Conservation (phyloP, 2,113 vertebrate species). For the Vimba vimba region DNA sequence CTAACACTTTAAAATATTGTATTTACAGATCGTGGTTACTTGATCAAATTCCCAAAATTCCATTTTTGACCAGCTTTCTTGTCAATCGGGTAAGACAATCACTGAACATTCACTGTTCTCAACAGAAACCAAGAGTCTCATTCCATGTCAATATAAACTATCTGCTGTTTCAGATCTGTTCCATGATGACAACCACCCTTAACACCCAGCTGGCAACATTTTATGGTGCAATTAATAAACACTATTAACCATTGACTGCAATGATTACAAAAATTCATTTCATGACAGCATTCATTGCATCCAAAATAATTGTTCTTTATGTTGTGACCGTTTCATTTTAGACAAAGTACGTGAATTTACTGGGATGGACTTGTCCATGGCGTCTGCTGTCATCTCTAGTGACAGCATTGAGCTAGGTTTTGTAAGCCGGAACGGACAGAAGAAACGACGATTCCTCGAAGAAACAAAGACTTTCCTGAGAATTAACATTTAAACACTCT, state of each 20-base stretch:
- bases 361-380: constrained; percentile 73
- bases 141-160: not conserved
- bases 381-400: constrained; percentile 56
- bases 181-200: constrained; percentile 61
- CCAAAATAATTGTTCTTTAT: not conserved
- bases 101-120: not conserved
- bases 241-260: too few relatives aligned
- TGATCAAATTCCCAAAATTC: too few relatives aligned
- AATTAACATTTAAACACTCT: too few relatives aligned
- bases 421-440: too few relatives aligned
- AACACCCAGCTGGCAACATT: constrained; percentile 67
- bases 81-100: too few relatives aligned
- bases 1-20: not conserved
- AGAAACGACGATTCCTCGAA: too few relatives aligned
- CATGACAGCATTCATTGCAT: not conserved
- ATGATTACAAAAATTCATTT: not conserved
- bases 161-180: constrained; percentile 72
- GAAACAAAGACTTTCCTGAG: too few relatives aligned
- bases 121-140: not conserved
- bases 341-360: constrained; percentile 70
- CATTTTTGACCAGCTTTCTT: too few relatives aligned
- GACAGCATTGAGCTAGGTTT: constrained; percentile 64
- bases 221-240: constrained; percentile 59
- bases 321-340: constrained; percentile 62
- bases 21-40: too few relatives aligned